These are phyloP conservation scores for Pterobdella sp. DNA, from an alignment of 2,888 invertebrate species.

Conservation along the genomic window DNA sequence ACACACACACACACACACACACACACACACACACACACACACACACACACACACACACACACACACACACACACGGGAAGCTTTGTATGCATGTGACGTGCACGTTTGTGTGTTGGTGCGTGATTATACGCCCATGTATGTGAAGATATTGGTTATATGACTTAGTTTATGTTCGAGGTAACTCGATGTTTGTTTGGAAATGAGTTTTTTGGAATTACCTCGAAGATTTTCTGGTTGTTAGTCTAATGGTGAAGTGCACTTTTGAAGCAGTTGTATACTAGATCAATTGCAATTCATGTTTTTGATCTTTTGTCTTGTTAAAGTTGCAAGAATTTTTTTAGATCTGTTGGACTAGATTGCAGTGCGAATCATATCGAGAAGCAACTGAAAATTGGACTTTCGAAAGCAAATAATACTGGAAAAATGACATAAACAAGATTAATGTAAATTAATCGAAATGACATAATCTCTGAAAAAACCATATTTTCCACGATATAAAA, in stretches of 20 bases:
- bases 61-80: background rate
- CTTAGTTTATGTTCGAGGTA: background rate
- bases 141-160: background rate
- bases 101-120: background rate
- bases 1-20: conserved; percentile 14
- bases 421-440: no score
- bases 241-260: background rate
- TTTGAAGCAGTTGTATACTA: background rate
- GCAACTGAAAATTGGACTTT: no score
- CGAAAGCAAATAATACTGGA: no score
- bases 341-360: no score
- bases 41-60: conserved; percentile 8
- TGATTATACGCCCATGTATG: background rate
- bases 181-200: background rate
- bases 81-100: background rate
- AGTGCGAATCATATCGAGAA: no score
- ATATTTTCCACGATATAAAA: no score
- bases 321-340: no score
- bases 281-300: background rate
- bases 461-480: no score
- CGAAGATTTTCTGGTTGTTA: background rate
- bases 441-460: no score
- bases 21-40: conserved; percentile 8
- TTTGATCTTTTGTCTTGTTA: background rate
- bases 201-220: background rate